Conservation (phyloP, 2,797 vertebrate genomes). For the Falco peregrinus region DNA sequence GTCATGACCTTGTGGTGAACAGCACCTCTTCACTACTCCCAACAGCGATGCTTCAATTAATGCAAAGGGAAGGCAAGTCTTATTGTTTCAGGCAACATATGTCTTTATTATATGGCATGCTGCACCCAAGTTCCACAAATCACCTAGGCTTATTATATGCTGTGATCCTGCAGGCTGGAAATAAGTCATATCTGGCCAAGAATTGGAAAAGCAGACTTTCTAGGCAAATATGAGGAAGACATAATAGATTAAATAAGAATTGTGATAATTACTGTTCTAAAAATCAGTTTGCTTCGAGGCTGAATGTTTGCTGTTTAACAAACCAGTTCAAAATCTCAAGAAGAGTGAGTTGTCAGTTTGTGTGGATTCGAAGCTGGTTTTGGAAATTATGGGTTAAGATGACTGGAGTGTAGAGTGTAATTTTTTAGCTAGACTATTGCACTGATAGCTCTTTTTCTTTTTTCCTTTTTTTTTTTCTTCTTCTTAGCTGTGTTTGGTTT, state of each 20-base stretch:
- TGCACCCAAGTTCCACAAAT: not conserved
- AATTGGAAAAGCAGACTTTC: not conserved
- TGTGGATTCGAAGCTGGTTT: not conserved
- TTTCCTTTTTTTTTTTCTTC: no score
- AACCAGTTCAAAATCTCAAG: not conserved
- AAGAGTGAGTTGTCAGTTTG: not conserved
- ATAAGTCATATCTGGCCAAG: not conserved
- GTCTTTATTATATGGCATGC: fast-evolving
- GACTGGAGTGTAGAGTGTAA: not conserved
- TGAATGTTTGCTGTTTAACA: not conserved
- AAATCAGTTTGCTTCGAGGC: not conserved
- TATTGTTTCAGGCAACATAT: not conserved
- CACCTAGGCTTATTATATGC: not conserved
- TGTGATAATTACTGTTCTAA: not conserved
- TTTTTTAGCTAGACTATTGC: not conserved
- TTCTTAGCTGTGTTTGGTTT: not conserved
- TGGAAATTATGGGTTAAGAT: not conserved
- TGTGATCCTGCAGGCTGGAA: not conserved
- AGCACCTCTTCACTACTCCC: not conserved
- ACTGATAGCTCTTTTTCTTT: not conserved
- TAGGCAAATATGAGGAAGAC: not conserved
- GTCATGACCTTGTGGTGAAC: not conserved
- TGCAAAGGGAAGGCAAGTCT: not conserved
- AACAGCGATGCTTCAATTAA: not conserved
- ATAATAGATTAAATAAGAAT: not conserved